Evolutionary conservation across 1,140 invertebrate species (phyloP).

Genomic region (Solenopsis fugax): DNA sequence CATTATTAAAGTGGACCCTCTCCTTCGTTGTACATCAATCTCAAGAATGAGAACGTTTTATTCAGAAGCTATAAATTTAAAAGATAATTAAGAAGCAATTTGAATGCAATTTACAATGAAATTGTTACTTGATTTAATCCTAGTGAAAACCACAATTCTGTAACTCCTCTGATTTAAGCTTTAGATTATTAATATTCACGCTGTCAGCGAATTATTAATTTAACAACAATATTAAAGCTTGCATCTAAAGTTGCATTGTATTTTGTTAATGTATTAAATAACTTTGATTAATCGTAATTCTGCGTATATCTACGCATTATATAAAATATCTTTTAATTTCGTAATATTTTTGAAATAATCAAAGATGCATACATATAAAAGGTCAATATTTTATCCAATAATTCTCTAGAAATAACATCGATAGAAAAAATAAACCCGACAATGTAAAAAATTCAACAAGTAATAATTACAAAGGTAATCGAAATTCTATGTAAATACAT

Average conservation of each 20-base stretch:
- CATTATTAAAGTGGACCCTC: constrained; percentile 12
- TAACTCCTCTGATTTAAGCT: constrained; percentile 11
- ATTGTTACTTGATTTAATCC: constrained; percentile 48
- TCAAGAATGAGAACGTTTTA: neutral
- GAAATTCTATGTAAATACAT: neutral
- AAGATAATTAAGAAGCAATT: constrained; percentile 37
- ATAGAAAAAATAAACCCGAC: neutral
- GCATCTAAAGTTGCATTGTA: constrained; percentile 40
- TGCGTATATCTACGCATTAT: neutral
- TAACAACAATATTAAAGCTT: constrained; percentile 3
- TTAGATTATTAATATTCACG: neutral
- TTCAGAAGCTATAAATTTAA: constrained; percentile 30
- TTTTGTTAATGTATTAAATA: constrained; percentile 5
- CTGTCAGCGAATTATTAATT: constrained; percentile 25
- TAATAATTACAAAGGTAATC: neutral
- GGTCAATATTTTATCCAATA: neutral
- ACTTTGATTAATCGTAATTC: neutral
- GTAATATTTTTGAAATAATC: constrained; percentile 21
- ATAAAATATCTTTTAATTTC: neutral
- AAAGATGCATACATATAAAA: neutral
- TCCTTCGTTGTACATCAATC: constrained; percentile 9
- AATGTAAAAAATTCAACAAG: neutral
- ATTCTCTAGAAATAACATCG: neutral
- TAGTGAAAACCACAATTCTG: neutral
- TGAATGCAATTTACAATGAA: constrained; percentile 18